Conservation (phyloP, 2,113 vertebrate species). For the Bostrychus sinensis region DNA sequence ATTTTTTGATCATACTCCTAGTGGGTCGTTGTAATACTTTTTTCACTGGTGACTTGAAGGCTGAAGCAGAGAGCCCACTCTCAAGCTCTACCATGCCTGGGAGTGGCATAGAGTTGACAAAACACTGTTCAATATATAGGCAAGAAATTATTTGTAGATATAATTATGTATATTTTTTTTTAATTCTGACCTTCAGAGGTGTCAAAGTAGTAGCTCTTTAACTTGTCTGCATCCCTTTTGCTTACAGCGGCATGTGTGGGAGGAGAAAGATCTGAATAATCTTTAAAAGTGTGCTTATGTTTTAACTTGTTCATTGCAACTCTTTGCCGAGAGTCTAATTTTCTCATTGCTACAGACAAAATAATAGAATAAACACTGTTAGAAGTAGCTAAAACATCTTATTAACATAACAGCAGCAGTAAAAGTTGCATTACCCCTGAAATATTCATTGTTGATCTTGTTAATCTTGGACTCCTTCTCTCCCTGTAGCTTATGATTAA, state of each 20-base stretch:
- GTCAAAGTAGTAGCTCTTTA: slow-evolving; percentile 81
- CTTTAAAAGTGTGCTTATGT: slow-evolving; percentile 76
- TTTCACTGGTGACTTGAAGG: slow-evolving; percentile 69
- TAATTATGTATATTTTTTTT: not conserved
- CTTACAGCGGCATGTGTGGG: slow-evolving; percentile 77
- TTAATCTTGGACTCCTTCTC: slow-evolving; percentile 77
- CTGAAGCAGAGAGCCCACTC: slow-evolving; percentile 73
- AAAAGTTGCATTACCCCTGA: slow-evolving; percentile 57
- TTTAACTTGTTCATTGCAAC: slow-evolving; percentile 81
- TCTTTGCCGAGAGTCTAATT: slow-evolving; percentile 78
- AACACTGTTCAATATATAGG: not conserved
- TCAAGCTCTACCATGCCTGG: slow-evolving; percentile 87
- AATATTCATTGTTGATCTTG: slow-evolving; percentile 76
- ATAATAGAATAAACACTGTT: not conserved
- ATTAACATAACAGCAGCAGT: not conserved
- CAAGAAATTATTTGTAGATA: not conserved
- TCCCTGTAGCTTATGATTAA: slow-evolving; percentile 75
- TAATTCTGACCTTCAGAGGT: slow-evolving; percentile 84
- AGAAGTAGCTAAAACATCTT: not conserved
- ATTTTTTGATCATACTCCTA: slow-evolving; percentile 71
- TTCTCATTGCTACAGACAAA: slow-evolving; percentile 83
- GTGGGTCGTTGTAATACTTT: slow-evolving; percentile 66
- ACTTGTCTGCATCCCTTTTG: slow-evolving; percentile 63
- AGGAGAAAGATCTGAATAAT: slow-evolving; percentile 77
- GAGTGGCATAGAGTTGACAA: slow-evolving; percentile 26